phyloP scores from a whole-genome alignment of 2,888 invertebrate species.

The Gandaritis pyraliata region DNA sequence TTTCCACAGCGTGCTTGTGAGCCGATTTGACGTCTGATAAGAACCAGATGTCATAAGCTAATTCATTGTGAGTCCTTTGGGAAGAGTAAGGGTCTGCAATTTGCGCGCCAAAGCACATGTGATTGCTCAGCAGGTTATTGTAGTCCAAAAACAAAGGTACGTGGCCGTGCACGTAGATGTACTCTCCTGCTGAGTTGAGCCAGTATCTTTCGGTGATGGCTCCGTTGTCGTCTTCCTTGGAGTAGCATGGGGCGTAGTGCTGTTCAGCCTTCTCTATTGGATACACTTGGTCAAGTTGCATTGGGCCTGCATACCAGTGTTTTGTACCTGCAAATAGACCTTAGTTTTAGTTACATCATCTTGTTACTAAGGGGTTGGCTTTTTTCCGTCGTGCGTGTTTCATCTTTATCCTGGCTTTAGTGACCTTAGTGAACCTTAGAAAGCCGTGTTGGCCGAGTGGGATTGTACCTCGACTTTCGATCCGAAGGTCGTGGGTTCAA shows the following conservation, averaged over 20 bases:
- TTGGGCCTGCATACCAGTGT: constrained; percentile 89
- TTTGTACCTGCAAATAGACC: constrained; percentile 57
- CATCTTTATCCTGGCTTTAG: too few relatives aligned
- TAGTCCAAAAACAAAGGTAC: constrained; percentile 89
- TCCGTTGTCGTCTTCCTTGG: constrained; percentile 80
- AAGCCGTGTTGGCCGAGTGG: too few relatives aligned
- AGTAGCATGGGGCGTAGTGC: constrained; percentile 81
- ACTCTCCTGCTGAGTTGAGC: constrained; percentile 89
- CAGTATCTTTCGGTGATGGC: constrained; percentile 88
- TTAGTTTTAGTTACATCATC: neutral
- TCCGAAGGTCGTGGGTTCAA: too few relatives aligned
- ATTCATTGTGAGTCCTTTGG: constrained; percentile 60
- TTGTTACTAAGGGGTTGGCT: neutral
- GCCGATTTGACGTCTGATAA: constrained; percentile 84
- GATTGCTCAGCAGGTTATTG: constrained; percentile 79
- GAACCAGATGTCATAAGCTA: constrained; percentile 86
- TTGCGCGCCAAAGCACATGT: constrained; percentile 84
- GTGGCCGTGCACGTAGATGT: constrained; percentile 85
- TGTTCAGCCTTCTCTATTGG: constrained; percentile 84
- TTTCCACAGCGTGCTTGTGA: constrained; percentile 85
- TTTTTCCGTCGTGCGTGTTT: too few relatives aligned
- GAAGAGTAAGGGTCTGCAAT: constrained; percentile 83
- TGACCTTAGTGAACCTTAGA: too few relatives aligned
- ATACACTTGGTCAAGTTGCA: constrained; percentile 84
- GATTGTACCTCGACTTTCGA: too few relatives aligned